A percentile compares a stretch with the other conserved stretches of the same genome.
These are phyloP conservation scores for Chaitophorus viminalis DNA, from an alignment of 2,888 invertebrate genomes.

Conservation along the genomic window DNA sequence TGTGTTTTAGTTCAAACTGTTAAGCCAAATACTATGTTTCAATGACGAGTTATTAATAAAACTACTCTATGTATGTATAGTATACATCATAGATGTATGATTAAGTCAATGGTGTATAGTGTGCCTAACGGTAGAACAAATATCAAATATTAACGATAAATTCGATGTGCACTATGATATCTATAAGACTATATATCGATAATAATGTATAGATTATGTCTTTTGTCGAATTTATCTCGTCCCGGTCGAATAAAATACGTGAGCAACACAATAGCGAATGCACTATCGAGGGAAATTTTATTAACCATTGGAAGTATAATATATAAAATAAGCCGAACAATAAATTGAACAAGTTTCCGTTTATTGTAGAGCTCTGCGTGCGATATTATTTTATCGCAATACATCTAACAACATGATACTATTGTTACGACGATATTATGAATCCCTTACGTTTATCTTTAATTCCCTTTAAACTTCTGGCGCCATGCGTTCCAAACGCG, in stretches of 20 bases:
- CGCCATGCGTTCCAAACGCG: slow-evolving; percentile 2
- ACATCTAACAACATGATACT: neutral
- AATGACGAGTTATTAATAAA: too few relatives aligned
- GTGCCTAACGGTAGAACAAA: too few relatives aligned
- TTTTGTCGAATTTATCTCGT: neutral
- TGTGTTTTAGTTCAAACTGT: too few relatives aligned
- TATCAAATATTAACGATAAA: too few relatives aligned
- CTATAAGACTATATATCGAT: too few relatives aligned
- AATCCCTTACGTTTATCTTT: slow-evolving; percentile 23
- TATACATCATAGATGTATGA: too few relatives aligned
- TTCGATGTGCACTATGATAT: too few relatives aligned
- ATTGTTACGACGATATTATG: neutral
- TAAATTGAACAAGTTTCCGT: slow-evolving; percentile 17
- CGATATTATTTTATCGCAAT: neutral
- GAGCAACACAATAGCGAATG: neutral
- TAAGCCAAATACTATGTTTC: too few relatives aligned
- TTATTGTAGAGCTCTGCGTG: neutral
- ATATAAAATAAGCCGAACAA: neutral
- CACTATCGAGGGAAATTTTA: neutral
- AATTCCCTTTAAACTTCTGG: neutral
- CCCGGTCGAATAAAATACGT: neutral
- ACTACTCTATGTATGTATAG: too few relatives aligned
- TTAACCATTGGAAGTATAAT: neutral
- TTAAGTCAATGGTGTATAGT: too few relatives aligned
- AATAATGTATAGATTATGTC: neutral